These are phyloP conservation scores for Aplodontia rufa DNA, from an alignment of 2,113 vertebrate species.

Conservation along the genomic window DNA sequence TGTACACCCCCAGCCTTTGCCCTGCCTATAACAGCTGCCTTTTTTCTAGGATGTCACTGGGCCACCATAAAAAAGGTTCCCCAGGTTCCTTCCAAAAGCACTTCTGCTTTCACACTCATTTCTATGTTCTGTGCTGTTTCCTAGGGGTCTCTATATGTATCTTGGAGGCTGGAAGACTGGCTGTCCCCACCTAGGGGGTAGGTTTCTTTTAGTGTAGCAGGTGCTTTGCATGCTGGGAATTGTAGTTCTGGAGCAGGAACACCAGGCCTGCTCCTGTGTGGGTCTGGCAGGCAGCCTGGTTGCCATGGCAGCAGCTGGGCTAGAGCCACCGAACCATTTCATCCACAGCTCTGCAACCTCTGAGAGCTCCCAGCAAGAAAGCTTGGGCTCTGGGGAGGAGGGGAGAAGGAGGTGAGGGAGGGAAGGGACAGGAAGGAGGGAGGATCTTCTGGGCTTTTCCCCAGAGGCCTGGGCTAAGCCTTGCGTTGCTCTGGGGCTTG, in stretches of 20 bases:
- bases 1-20: not conserved
- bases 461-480: conserved; percentile 47
- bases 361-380: conserved; percentile 76
- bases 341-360: conserved; percentile 74
- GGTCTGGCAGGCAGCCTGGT: conserved; percentile 79
- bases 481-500: not conserved
- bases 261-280: conserved; percentile 39
- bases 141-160: not conserved
- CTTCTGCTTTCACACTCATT: not conserved
- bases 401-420: not conserved
- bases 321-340: conserved; percentile 80
- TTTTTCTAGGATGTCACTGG: not conserved
- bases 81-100: not conserved
- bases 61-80: not conserved
- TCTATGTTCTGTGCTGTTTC: not conserved
- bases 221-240: conserved; percentile 73
- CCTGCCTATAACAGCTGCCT: not conserved
- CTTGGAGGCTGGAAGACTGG: not conserved
- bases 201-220: not conserved
- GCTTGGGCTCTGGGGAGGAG: conserved; percentile 71
- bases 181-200: not conserved
- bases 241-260: conserved; percentile 64
- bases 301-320: conserved; percentile 78
- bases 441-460: not conserved
- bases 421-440: not conserved